phyloP scores from a whole-genome alignment of 1,140 invertebrate genomes.

The Zophobas morio region DNA sequence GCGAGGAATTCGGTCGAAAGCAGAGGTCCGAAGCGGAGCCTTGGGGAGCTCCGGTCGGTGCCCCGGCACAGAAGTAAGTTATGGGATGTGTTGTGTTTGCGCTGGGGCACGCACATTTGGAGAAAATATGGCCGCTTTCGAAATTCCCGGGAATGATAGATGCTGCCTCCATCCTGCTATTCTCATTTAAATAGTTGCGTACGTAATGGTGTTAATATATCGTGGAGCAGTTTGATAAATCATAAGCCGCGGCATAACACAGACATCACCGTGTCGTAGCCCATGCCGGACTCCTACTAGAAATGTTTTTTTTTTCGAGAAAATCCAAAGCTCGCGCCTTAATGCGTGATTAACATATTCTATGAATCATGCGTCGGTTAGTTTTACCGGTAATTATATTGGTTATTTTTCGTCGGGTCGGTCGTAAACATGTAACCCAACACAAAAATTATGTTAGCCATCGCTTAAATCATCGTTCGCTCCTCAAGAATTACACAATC shows the following conservation, averaged over 20 bases:
- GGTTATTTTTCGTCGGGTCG: conserved; percentile 37
- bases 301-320: conserved; percentile 1
- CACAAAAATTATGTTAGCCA: conserved; percentile 48
- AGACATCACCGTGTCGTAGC: conserved; percentile 18
- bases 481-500: conserved; percentile 38
- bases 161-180: not conserved
- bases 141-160: too few species aligned
- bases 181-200: conserved; percentile 23
- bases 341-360: conserved; percentile 44
- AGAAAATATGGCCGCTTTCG: too few species aligned
- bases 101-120: too few species aligned
- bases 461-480: conserved; percentile 33
- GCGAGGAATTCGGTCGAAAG: not conserved
- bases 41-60: not conserved
- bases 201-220: conserved; percentile 18
- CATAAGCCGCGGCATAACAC: conserved; percentile 21
- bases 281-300: conserved; percentile 23
- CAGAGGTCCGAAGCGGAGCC: not conserved
- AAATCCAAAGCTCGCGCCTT: conserved; percentile 33
- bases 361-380: conserved; percentile 35
- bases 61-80: not conserved
- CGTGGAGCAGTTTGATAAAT: conserved; percentile 19
- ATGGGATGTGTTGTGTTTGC: too few species aligned
- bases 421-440: conserved; percentile 47
- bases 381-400: conserved; percentile 49